A percentile compares a stretch with the other conserved stretches of the same genome.
phyloP scores from a whole-genome alignment of 2,113 vertebrate genomes.

The Psittacus erithacus region DNA sequence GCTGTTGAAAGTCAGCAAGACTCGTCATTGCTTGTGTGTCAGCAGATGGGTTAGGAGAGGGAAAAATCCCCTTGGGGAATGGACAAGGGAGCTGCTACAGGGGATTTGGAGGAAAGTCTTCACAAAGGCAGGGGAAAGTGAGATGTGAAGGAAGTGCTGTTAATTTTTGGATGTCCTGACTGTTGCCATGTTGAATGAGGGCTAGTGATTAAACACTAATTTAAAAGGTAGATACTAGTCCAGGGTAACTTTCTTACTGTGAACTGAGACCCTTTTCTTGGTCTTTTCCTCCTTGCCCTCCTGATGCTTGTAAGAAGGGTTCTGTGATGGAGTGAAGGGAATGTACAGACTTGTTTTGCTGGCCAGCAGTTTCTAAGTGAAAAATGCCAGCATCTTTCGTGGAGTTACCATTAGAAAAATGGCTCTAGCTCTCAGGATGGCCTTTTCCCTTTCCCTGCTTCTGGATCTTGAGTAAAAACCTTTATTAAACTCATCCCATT shows the following conservation, averaged over 20 bases:
- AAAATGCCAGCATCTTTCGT: background rate
- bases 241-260: background rate
- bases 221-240: background rate
- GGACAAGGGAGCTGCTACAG: background rate
- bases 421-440: background rate
- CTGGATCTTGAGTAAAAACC: background rate
- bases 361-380: background rate
- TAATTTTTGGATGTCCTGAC: background rate
- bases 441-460: background rate
- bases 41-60: constrained; percentile 9
- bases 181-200: background rate
- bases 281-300: background rate
- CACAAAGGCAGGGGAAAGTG: background rate
- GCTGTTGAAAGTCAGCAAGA: constrained; percentile 21
- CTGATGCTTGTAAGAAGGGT: background rate
- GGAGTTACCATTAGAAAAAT: background rate
- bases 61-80: background rate
- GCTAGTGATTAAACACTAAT: background rate
- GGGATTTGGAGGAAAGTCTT: background rate
- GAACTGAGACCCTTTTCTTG: background rate
- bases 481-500: background rate
- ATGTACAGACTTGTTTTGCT: background rate
- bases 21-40: constrained; percentile 7
- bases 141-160: background rate
- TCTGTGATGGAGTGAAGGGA: background rate